phyloP scores from a whole-genome alignment of 2,888 invertebrate genomes.

The Gastracanthus pulcherrimus region DNA sequence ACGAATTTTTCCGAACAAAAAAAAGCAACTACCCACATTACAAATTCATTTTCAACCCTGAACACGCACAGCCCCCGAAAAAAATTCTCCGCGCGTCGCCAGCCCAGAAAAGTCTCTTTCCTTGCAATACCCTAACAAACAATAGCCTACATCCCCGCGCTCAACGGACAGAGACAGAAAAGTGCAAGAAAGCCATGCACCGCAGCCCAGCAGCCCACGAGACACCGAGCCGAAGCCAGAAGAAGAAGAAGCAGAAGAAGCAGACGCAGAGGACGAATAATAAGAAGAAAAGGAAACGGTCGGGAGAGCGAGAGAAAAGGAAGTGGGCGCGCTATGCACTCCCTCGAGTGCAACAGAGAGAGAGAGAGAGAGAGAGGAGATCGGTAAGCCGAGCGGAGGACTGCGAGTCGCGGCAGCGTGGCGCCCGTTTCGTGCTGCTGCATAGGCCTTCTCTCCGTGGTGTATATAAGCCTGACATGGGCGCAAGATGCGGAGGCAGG shows the following conservation, averaged over 20 bases:
- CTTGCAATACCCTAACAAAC: slow-evolving; percentile 3
- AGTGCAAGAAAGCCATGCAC: no score
- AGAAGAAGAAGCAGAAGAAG: not conserved
- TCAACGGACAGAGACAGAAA: no score
- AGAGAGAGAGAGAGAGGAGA: slow-evolving; percentile 54
- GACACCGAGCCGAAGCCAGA: not conserved
- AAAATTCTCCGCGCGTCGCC: no score
- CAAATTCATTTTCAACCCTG: no score
- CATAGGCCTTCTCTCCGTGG: no score
- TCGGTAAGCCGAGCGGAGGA: slow-evolving; percentile 21
- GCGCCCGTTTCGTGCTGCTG: slow-evolving; percentile 72
- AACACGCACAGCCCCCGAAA: no score
- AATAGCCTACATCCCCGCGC: not conserved
- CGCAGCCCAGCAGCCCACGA: no score
- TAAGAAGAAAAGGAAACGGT: not conserved
- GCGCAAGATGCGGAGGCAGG: no score
- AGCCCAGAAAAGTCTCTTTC: no score
- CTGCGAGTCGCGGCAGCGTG: slow-evolving; percentile 71
- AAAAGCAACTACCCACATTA: no score
- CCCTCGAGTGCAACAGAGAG: slow-evolving; percentile 51
- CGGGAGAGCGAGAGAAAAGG: not conserved
- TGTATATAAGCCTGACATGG: slow-evolving; percentile 61
- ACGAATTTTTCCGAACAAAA: no score
- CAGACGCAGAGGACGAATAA: not conserved
- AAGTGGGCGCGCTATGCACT: not conserved